These are phyloP conservation scores for Glossosoma conforme DNA, from an alignment of 1,140 invertebrate genomes.

Conservation along the genomic window DNA sequence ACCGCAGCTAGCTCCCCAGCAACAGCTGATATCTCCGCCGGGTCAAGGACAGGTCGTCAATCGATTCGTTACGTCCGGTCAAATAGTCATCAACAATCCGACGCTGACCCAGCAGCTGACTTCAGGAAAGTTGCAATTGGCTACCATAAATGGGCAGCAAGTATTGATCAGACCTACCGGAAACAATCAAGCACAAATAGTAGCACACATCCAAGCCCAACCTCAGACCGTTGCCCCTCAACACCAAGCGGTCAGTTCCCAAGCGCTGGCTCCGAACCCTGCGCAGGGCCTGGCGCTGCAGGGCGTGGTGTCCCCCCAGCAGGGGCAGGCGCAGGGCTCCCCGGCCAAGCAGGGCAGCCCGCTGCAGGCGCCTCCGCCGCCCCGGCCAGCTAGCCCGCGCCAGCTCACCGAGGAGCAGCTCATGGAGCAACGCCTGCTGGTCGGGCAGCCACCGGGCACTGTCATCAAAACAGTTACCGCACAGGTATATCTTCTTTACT, in stretches of 20 bases:
- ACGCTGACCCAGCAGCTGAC: conserved; percentile 70
- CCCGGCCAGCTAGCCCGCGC: conserved; percentile 28
- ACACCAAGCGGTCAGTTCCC: conserved; percentile 15
- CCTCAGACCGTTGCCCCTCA: conserved; percentile 35
- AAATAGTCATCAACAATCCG: conserved; percentile 71
- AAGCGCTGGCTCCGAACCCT: conserved; percentile 20
- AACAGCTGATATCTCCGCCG: conserved; percentile 27
- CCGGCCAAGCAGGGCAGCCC: conserved; percentile 28
- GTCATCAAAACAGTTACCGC: conserved; percentile 82
- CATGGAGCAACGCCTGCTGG: conserved; percentile 65
- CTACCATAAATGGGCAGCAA: conserved; percentile 77
- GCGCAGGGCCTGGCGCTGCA: conserved; percentile 32
- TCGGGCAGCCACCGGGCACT: conserved; percentile 75
- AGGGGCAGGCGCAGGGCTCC: conserved; percentile 19
- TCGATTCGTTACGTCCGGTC: conserved; percentile 37
- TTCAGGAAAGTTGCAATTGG: conserved; percentile 73
- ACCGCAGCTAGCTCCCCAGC: conserved; percentile 21
- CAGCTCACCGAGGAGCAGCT: conserved; percentile 49
- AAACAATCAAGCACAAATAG: conserved; percentile 66
- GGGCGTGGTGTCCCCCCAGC: conserved; percentile 13
- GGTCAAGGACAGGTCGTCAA: conserved; percentile 33
- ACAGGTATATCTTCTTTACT: conserved; percentile 38
- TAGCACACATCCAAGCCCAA: conserved; percentile 57
- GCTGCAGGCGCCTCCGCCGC: conserved; percentile 26
- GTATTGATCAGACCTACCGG: conserved; percentile 68